Evolutionary conservation across 2,113 vertebrate species (phyloP), one percentile per base, ranked within the genome.

Genomic region (Cyphomyrus discorhynchus): DNA sequence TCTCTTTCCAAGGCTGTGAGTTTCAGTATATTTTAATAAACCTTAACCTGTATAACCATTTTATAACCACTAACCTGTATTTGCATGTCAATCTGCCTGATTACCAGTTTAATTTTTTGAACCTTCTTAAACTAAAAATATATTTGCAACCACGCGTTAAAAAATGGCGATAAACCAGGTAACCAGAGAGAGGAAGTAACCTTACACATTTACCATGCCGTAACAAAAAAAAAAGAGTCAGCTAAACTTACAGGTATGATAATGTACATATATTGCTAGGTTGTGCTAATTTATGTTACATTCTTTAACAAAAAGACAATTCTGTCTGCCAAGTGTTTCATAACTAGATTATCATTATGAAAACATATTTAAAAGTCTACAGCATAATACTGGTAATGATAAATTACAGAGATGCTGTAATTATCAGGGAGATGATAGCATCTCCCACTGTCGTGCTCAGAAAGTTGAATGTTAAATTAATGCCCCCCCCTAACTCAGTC

Each of bases 1-100:
- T 85, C 42, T 49, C 58, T 88, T 89, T 46, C 9, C 39, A 58
- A 82, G 89, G 89, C 70, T 35, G 87, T 39, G 46, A 88, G 82
- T 49, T 17, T 35, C 70, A 74, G 13, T 53, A 17, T 52, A 1
- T 53, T 50, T 53, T 53, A 1, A 17, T 52, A 52, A 52, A 53
- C 52, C 52, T 56, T 56, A 56, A 15, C 5, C 53, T 56, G 53
- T 56, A 56, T 56, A 21, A 56, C 53, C 53, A 56, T 56, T 56
- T 21, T 56, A 24, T 56, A 56, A 21, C 24, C n/a, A 66, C 9
- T 27, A 11, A 66, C 24, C 24, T 3, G n/a, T 11, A 66, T 27
- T 3, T 27, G 24, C n/a, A 66, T 27, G 11, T 31, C 4, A 77
- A 13, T 77, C 31, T 77, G 13, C 70, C 15, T 5, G 70, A 77